Conservation (phyloP, 1,140 invertebrate species). For the Octopus sinensis region DNA sequence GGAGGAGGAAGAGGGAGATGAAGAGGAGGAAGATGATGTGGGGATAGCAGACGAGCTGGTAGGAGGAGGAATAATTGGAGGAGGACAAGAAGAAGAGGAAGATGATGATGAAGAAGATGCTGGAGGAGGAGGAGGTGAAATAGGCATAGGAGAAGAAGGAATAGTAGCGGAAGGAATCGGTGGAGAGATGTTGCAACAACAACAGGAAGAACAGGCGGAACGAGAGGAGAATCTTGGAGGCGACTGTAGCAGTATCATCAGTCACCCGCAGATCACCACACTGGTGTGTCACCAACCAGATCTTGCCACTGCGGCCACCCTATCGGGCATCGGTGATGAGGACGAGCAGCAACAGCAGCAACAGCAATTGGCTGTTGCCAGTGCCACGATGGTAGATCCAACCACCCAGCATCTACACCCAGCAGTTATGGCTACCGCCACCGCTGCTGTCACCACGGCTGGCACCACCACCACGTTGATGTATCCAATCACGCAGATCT, state of each 20-base stretch:
- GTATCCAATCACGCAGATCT: constrained; percentile 3
- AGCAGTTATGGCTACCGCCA: not conserved
- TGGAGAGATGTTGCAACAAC: too few species aligned
- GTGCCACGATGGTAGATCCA: not conserved
- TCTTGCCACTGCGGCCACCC: not conserved
- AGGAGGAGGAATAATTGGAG: not conserved
- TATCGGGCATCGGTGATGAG: not conserved
- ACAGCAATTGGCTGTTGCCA: not conserved
- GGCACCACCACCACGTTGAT: not conserved
- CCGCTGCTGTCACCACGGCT: not conserved
- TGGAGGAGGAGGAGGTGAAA: not conserved
- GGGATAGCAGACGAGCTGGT: not conserved
- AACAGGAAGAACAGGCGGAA: not conserved
- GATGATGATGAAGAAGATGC: not conserved
- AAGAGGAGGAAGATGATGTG: not conserved
- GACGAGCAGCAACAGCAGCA: not conserved
- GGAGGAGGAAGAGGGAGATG: not conserved
- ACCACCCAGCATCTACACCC: not conserved
- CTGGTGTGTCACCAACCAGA: not conserved
- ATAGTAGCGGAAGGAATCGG: too few species aligned
- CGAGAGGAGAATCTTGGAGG: too few species aligned
- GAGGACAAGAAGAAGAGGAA: not conserved
- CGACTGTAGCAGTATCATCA: too few species aligned
- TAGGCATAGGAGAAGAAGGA: too few species aligned
- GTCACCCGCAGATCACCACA: not conserved